These are phyloP conservation scores for Drosophila picticornis DNA, from an alignment of 2,888 invertebrate genomes.

Conservation along the genomic window DNA sequence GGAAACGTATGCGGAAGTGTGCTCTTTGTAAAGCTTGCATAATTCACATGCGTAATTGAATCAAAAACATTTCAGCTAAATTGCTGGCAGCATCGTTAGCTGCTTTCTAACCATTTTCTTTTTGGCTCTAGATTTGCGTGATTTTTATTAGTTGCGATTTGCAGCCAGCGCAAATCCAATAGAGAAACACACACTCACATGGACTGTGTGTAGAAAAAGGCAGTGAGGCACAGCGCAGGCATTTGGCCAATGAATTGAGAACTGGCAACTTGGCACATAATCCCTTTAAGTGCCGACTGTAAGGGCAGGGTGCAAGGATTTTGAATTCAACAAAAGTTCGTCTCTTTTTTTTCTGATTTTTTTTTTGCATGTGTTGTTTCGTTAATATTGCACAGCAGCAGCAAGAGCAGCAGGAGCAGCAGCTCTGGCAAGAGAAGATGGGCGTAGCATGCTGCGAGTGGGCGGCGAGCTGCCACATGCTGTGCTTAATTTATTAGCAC, in stretches of 20 bases:
- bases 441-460: conserved; percentile 43
- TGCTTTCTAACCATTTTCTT: conserved; percentile 56
- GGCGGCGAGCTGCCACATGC: conserved; percentile 57
- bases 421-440: conserved; percentile 13
- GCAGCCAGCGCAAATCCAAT: conserved; percentile 61
- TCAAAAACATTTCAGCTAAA: conserved; percentile 71
- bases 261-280: conserved; percentile 69
- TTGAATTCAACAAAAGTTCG: conserved; percentile 60
- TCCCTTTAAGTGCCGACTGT: conserved; percentile 53
- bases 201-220: conserved; percentile 4
- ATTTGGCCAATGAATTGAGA: conserved; percentile 46
- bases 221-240: conserved; percentile 48
- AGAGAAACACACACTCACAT: conserved; percentile 22
- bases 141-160: conserved; percentile 75
- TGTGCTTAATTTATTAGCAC: conserved; percentile 74
- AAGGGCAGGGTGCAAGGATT: conserved; percentile 16
- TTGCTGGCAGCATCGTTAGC: conserved; percentile 53
- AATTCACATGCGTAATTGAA: conserved; percentile 74
- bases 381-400: conserved; percentile 37
- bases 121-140: conserved; percentile 66
- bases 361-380: conserved; percentile 65
- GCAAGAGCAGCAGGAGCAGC: conserved; percentile 4
- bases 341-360: conserved; percentile 27
- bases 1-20: conserved; percentile 1
- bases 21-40: conserved; percentile 60